A percentile compares a stretch with the other conserved stretches of the same genome.
Conservation (phyloP, 2,888 invertebrate species). For the Dorcus hopei region DNA sequence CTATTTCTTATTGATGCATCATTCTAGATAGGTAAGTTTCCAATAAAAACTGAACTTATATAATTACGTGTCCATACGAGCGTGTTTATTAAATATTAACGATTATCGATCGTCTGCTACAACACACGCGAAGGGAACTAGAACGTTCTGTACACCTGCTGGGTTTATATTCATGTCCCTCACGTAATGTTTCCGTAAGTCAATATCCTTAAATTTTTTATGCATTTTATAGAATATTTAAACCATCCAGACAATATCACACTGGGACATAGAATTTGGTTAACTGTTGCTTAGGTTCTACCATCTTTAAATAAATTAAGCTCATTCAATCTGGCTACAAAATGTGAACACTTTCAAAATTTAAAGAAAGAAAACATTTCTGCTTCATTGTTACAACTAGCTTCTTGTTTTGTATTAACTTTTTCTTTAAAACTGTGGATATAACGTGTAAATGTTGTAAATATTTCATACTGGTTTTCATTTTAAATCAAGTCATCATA, state of each 20-base stretch:
- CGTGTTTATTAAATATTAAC: constrained; percentile 29
- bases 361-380: too few species aligned
- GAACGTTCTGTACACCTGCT: constrained; percentile 19
- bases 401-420: too few species aligned
- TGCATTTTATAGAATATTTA: constrained; percentile 13
- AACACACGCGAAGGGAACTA: constrained; percentile 20
- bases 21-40: constrained; percentile 15
- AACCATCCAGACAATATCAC: background rate
- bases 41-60: constrained; percentile 25
- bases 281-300: too few species aligned
- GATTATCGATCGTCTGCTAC: constrained; percentile 22
- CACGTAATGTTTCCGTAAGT: constrained; percentile 10
- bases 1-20: constrained; percentile 10
- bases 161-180: constrained; percentile 11
- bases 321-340: too few species aligned
- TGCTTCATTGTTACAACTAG: too few species aligned
- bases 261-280: background rate
- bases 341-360: too few species aligned
- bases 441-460: too few species aligned
- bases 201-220: constrained; percentile 17
- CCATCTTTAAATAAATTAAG: too few species aligned
- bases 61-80: constrained; percentile 27
- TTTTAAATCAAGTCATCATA: too few species aligned
- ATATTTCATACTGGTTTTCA: too few species aligned
- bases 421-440: too few species aligned